These are phyloP conservation scores for Trichogramma dendrolimi DNA, from an alignment of 2,888 invertebrate genomes.

Conservation along the genomic window DNA sequence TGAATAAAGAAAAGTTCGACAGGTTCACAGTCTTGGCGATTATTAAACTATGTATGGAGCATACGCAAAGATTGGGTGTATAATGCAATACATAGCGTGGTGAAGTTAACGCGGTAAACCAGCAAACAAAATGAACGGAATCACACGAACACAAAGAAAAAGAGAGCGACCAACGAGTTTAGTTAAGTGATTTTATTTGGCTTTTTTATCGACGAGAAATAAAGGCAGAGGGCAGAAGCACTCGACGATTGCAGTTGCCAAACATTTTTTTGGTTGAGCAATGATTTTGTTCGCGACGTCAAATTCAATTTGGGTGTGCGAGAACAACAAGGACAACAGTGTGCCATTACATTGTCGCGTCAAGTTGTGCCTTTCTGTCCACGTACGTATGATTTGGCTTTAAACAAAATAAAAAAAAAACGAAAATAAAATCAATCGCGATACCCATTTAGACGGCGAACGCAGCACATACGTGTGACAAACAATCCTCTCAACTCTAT, in stretches of 20 bases:
- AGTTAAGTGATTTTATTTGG: slow-evolving; percentile 11
- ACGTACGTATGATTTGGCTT: too few species aligned
- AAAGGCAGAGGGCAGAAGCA: background rate
- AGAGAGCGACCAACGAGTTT: slow-evolving; percentile 14
- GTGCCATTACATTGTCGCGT: background rate
- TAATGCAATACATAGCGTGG: background rate
- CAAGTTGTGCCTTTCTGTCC: background rate
- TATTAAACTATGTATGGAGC: too few species aligned
- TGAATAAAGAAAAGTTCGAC: too few species aligned
- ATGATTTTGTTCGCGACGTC: background rate
- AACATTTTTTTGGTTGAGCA: background rate
- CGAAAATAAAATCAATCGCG: too few species aligned
- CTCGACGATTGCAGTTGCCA: background rate
- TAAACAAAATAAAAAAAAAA: too few species aligned
- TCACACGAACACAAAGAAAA: background rate
- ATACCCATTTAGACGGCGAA: too few species aligned
- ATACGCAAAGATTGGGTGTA: slow-evolving; percentile 9
- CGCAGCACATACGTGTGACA: too few species aligned
- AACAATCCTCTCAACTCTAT: too few species aligned
- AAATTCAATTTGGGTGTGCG: background rate
- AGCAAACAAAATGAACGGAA: slow-evolving; percentile 7
- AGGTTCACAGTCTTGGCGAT: too few species aligned
- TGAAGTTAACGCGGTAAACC: background rate
- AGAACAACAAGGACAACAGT: background rate
- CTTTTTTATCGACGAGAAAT: too few species aligned